Percentiles rank a stretch among this genome's conserved stretches.
Conservation (phyloP, 2,888 invertebrate genomes). For the Tachina fera region DNA sequence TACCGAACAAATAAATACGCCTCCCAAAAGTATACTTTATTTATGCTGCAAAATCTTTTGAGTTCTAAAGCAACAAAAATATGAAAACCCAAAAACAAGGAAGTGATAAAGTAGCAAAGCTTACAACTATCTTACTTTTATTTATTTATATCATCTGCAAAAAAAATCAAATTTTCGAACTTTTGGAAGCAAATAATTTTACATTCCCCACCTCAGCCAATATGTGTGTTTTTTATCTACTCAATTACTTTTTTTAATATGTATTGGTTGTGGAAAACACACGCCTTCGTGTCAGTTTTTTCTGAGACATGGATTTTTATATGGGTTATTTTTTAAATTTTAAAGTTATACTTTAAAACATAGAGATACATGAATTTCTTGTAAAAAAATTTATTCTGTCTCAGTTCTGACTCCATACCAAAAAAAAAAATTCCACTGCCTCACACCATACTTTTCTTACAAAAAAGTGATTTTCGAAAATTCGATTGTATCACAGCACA, state of each 20-base stretch:
- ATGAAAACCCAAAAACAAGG: neutral
- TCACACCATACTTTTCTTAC: too few species aligned
- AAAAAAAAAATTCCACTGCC: too few species aligned
- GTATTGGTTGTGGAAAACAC: neutral
- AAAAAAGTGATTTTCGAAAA: too few species aligned
- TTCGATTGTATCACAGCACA: too few species aligned
- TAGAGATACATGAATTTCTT: too few species aligned
- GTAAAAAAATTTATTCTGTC: too few species aligned
- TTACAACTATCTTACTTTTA: conserved; percentile 16
- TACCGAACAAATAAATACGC: conserved; percentile 14
- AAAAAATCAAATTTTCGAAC: neutral
- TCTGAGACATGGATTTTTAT: neutral
- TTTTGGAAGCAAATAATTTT: neutral
- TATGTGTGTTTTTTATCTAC: neutral
- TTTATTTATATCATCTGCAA: conserved; percentile 6
- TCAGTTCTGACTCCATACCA: too few species aligned
- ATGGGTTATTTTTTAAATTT: neutral
- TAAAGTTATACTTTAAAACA: neutral
- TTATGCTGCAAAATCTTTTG: neutral
- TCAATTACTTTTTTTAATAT: neutral
- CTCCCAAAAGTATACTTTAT: conserved; percentile 46
- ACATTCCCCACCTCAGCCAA: too few species aligned
- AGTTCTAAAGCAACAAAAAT: neutral
- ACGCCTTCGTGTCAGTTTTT: neutral
- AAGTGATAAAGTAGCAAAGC: conserved; percentile 37